Evolutionary conservation across 2,888 invertebrate species (phyloP), one percentile per base, ranked within the genome.

Genomic region (Chirona hameri): DNA sequence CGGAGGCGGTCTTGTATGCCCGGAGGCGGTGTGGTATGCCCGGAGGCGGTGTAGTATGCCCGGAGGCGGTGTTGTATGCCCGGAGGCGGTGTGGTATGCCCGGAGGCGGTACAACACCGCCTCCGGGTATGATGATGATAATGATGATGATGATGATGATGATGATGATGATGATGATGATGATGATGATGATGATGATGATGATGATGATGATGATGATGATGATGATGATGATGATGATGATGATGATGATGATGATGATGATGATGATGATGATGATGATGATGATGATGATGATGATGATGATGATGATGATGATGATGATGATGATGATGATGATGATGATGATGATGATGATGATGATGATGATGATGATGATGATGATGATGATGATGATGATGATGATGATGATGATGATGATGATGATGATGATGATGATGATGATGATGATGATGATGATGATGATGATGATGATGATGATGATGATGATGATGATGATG

Each of bases 241-340:
- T 27, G 14, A 55, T 10, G 29, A 55, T n/a, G 21, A 48, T 21
- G 15, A 12, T 27, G 10, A 27, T 12, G 48, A 48, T n/a, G 60
- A 12, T 57, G 48, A 15, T 24, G 55, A 55, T 57, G 81, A 55
- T 7, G 57, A 18, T 57, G 81, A 48, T 21, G 27, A 55, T 10
- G 21, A 81, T 24, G 15, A 14, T 31, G 29, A 48, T 57, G 57
- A 55, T 21, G 48, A 48, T 10, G 27, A 55, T 21, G 39, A 48
- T 31, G 55, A 81, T 14, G 48, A 39, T 31, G 15, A 12, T 10
- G 48, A 27, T 10, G 55, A 55, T 31, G 39, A 48, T 57, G 55
- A 55, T 55, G 29, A 39, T 57, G 81, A 81, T 55, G 48, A 27
- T 31, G 81, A 55, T 55, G 55, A 48, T 14, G 81, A 81, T 27